phyloP scores from a whole-genome alignment of 2,888 invertebrate species.

The Melolontha melolontha region DNA sequence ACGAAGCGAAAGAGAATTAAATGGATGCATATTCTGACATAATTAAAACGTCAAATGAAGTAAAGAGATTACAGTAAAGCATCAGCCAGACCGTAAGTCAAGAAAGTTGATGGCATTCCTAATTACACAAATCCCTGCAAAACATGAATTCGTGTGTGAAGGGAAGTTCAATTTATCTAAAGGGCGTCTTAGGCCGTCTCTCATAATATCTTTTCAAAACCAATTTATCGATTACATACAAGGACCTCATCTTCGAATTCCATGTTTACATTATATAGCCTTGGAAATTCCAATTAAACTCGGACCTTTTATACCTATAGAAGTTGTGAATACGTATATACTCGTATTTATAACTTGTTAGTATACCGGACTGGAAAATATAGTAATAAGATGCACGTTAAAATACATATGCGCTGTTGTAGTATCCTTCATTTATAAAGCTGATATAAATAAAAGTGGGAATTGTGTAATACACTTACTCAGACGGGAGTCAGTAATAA shows the following conservation, averaged over 20 bases:
- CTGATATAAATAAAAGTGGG: too few relatives aligned
- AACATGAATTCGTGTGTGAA: conserved; percentile 28
- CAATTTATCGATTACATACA: conserved; percentile 26
- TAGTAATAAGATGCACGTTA: too few relatives aligned
- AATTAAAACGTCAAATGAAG: conserved; percentile 31
- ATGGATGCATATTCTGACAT: conserved; percentile 17
- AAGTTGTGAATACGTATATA: not conserved
- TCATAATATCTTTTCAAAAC: conserved; percentile 24
- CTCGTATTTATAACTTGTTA: too few relatives aligned
- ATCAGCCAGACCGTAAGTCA: conserved; percentile 24
- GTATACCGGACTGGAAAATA: too few relatives aligned
- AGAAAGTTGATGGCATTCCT: conserved; percentile 18
- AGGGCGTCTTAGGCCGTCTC: conserved; percentile 16
- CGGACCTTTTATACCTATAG: conserved; percentile 5
- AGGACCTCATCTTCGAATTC: conserved; percentile 6
- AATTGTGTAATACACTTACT: too few relatives aligned
- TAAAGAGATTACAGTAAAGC: conserved; percentile 21
- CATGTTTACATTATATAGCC: conserved; percentile 19
- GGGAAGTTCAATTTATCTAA: conserved; percentile 8
- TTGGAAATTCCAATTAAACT: conserved; percentile 17
- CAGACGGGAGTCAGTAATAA: too few relatives aligned
- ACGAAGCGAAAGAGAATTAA: conserved; percentile 8
- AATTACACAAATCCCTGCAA: conserved; percentile 30
- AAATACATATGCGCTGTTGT: too few relatives aligned
- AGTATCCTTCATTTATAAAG: too few relatives aligned